Percentiles rank a stretch among this genome's conserved stretches.
These are phyloP conservation scores for Mus pahari DNA, from an alignment of 2,113 vertebrate genomes.

Conservation along the genomic window DNA sequence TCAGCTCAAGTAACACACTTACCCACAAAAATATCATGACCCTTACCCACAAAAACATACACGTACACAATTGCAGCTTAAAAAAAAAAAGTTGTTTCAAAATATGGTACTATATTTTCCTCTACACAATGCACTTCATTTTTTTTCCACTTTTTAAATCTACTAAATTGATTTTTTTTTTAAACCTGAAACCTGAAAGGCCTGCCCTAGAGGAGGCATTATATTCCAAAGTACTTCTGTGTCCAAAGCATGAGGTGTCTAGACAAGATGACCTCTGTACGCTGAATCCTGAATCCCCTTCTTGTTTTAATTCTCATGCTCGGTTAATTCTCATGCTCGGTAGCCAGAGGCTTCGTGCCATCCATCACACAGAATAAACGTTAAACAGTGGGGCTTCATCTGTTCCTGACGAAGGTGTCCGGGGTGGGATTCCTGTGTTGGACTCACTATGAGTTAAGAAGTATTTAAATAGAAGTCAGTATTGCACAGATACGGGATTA, in stretches of 20 bases:
- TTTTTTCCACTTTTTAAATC: neutral
- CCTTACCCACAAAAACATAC: neutral
- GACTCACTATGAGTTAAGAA: neutral
- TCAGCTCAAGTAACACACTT: slow-evolving; percentile 23
- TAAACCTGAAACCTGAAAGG: neutral
- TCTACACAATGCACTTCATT: neutral
- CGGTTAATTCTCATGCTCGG: too few species aligned
- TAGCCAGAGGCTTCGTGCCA: neutral
- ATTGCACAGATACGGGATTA: neutral
- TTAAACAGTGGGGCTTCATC: neutral
- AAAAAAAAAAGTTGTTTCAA: neutral
- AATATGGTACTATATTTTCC: neutral
- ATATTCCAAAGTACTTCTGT: neutral
- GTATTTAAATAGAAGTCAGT: neutral
- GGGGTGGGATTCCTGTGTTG: neutral
- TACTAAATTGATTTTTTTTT: neutral
- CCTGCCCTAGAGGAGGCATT: neutral
- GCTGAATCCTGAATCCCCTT: neutral
- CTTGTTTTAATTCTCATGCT: neutral
- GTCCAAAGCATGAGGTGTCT: neutral
- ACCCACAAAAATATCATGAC: neutral
- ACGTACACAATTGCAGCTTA: neutral
- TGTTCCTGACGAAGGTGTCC: neutral
- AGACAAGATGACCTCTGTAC: neutral
- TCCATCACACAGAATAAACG: neutral